Evolutionary conservation across 2,797 vertebrate species (phyloP).

Genomic region (Fistularia tabacaria): DNA sequence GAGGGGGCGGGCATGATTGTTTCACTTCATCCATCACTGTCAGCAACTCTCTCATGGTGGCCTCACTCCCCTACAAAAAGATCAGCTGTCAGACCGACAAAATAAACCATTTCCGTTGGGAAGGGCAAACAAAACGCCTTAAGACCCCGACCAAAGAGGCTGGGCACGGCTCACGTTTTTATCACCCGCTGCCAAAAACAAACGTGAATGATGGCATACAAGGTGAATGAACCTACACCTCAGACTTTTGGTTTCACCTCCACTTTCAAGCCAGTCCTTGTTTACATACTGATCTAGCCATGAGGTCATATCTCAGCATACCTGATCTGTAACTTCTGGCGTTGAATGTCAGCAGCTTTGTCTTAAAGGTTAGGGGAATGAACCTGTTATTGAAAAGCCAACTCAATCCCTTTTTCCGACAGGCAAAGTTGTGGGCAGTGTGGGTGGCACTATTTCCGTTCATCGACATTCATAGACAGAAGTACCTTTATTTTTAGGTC

Average conservation of each 20-base stretch:
- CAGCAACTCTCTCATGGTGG: constrained; percentile 60
- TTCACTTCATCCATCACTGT: constrained; percentile 73
- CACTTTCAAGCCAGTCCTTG: no score
- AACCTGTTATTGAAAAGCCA: no score
- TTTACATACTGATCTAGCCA: no score
- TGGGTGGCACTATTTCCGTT: no score
- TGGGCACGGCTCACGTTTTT: constrained; percentile 49
- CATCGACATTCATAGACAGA: no score
- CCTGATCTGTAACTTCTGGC: no score
- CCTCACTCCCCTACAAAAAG: constrained; percentile 61
- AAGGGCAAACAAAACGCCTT: constrained; percentile 50
- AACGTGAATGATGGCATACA: constrained; percentile 49
- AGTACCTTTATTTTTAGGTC: no score
- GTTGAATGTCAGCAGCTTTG: no score
- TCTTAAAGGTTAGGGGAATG: no score
- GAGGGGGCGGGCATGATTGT: constrained; percentile 54
- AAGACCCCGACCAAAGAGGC: constrained; percentile 40
- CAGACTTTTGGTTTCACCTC: background rate
- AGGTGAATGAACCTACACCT: constrained; percentile 37
- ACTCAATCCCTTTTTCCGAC: no score
- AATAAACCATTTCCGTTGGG: constrained; percentile 70
- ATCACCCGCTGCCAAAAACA: constrained; percentile 41
- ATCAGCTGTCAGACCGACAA: constrained; percentile 54
- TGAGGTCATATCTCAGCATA: no score
- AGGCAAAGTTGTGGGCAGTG: no score